Percentiles rank a stretch among this genome's conserved stretches.
Conservation (phyloP, 2,888 invertebrate genomes). For the Ormyrus thymus region DNA sequence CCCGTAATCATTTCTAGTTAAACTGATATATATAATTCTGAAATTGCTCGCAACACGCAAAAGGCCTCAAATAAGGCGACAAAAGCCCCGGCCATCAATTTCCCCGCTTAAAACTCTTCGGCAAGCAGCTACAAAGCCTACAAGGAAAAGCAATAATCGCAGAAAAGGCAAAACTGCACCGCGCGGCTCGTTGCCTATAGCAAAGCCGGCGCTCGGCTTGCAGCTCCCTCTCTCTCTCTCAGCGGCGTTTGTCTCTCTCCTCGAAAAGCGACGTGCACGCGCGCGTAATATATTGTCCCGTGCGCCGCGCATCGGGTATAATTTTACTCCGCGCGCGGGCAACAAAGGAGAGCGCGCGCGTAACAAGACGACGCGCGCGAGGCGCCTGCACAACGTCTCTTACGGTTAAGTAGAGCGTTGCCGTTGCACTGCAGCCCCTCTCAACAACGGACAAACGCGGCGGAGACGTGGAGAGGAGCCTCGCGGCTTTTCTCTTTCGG, state of each 20-base stretch:
- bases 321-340: conserved; percentile 39
- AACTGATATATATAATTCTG: too few relatives aligned
- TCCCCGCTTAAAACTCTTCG: background rate
- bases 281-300: conserved; percentile 6
- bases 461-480: background rate
- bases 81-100: too few relatives aligned
- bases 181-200: background rate
- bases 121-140: background rate
- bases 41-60: too few relatives aligned
- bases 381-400: conserved; percentile 51
- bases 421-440: conserved; percentile 4
- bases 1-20: too few relatives aligned
- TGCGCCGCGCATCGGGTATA: conserved; percentile 23
- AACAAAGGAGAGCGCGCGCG: background rate
- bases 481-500: too few relatives aligned
- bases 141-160: background rate
- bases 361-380: conserved; percentile 19
- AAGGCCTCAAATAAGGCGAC: too few relatives aligned
- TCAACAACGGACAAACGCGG: background rate
- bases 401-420: conserved; percentile 52
- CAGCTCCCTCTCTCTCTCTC: too few relatives aligned
- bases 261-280: background rate
- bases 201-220: too few relatives aligned
- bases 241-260: background rate
- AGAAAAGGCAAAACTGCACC: background rate